Evolutionary conservation across 1,140 invertebrate species (phyloP).

Genomic region (Aplysia californica): DNA sequence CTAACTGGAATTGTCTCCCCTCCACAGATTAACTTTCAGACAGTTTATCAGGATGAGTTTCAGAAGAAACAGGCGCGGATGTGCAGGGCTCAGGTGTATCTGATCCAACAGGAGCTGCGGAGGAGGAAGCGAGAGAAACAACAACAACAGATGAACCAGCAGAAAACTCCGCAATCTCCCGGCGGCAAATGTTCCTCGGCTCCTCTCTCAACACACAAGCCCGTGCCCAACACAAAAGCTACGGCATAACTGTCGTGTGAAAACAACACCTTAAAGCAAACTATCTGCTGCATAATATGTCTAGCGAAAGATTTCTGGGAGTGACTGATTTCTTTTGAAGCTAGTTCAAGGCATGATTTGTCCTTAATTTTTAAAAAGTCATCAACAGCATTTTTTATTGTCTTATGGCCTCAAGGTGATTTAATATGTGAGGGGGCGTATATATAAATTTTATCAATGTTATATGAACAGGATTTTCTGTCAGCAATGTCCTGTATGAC

Average conservation of each 20-base stretch:
- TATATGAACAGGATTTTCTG: too few species aligned
- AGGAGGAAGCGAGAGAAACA: slow-evolving; percentile 29
- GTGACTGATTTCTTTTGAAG: background rate
- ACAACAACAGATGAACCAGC: background rate
- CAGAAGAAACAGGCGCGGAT: slow-evolving; percentile 47
- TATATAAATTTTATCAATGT: too few species aligned
- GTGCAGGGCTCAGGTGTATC: slow-evolving; percentile 53
- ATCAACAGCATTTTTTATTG: too few species aligned
- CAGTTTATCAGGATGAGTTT: slow-evolving; percentile 51
- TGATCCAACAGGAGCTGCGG: slow-evolving; percentile 55
- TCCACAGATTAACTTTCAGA: slow-evolving; percentile 50
- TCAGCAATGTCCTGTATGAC: too few species aligned
- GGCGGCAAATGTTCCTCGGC: background rate
- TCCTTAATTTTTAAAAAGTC: too few species aligned
- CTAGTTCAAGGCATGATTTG: too few species aligned
- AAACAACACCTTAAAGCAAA: background rate
- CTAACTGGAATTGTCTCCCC: too few species aligned
- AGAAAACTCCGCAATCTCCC: background rate
- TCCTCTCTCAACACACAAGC: background rate
- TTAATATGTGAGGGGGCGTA: too few species aligned
- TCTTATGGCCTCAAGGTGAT: too few species aligned
- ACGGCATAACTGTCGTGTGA: background rate
- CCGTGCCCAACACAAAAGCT: background rate
- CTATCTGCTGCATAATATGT: too few species aligned
- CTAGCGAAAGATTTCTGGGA: too few species aligned